Evolutionary conservation across 1,140 invertebrate species (phyloP).

Genomic region (Drosophila kurseongensis): DNA sequence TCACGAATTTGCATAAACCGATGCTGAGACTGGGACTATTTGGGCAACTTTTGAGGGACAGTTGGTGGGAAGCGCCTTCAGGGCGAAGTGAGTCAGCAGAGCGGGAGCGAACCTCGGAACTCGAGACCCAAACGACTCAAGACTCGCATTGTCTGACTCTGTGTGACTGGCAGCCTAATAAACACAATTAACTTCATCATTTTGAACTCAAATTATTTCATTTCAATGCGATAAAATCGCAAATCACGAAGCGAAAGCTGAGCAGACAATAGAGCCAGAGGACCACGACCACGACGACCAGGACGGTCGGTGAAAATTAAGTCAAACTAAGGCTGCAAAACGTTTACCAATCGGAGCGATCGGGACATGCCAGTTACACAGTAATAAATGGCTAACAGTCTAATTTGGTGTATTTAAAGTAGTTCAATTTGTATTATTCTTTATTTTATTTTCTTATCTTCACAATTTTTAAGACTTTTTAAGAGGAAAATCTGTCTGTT

Average conservation of each 20-base stretch:
- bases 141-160: slow-evolving; percentile 39
- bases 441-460: too few relatives aligned
- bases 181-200: slow-evolving; percentile 84
- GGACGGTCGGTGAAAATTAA: slow-evolving; percentile 83
- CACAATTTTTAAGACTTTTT: too few relatives aligned
- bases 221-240: slow-evolving; percentile 84
- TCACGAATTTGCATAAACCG: slow-evolving; percentile 81
- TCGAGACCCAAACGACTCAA: slow-evolving; percentile 25
- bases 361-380: slow-evolving; percentile 47
- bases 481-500: too few relatives aligned
- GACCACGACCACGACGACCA: slow-evolving; percentile 32
- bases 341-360: slow-evolving; percentile 79
- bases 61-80: slow-evolving; percentile 66
- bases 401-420: too few relatives aligned
- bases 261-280: slow-evolving; percentile 58
- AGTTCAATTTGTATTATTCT: too few relatives aligned
- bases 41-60: slow-evolving; percentile 48
- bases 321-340: slow-evolving; percentile 74
- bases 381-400: slow-evolving; percentile 2
- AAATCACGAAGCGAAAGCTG: slow-evolving; percentile 81
- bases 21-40: slow-evolving; percentile 32
- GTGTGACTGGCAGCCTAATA: slow-evolving; percentile 82
- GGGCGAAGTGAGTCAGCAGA: slow-evolving; percentile 62
- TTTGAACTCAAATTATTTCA: slow-evolving; percentile 84
- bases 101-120: slow-evolving; percentile 33